These are phyloP conservation scores for Germaria angustata DNA, from an alignment of 2,888 invertebrate species.

Conservation along the genomic window DNA sequence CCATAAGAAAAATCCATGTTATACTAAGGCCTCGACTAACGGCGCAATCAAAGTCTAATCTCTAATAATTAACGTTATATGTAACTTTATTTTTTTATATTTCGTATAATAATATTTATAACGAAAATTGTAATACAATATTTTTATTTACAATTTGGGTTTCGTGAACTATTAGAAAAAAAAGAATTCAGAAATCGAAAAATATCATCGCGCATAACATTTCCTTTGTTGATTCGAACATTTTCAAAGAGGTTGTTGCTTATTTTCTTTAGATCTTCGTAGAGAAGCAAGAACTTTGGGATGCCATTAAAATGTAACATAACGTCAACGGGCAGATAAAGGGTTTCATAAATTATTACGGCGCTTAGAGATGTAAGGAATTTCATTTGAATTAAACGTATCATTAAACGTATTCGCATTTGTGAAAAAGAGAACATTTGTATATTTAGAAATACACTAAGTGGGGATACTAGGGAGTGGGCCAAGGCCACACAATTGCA, in stretches of 20 bases:
- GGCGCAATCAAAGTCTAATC: neutral
- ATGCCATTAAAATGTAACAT: slow-evolving; percentile 12
- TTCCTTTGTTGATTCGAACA: neutral
- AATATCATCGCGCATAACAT: neutral
- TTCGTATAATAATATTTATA: slow-evolving; percentile 10
- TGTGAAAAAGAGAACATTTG: neutral
- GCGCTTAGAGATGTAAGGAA: neutral
- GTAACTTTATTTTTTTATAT: neutral
- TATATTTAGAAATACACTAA: too few relatives aligned
- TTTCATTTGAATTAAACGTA: neutral
- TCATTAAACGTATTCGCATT: neutral
- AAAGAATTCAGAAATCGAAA: too few relatives aligned
- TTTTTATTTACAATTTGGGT: slow-evolving; percentile 47
- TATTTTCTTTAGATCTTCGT: neutral
- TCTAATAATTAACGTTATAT: neutral
- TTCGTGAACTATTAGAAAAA: slow-evolving; percentile 1
- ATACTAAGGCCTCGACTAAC: neutral
- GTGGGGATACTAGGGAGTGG: neutral
- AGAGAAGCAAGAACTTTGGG: neutral
- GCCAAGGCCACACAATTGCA: neutral
- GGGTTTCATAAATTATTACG: neutral
- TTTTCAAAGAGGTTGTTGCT: slow-evolving; percentile 7
- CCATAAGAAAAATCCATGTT: too few relatives aligned
- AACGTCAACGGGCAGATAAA: slow-evolving; percentile 15
- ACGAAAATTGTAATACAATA: slow-evolving; percentile 33